Evolutionary conservation across 1,140 invertebrate genomes (phyloP).

Genomic region (Plutomurus gul): DNA sequence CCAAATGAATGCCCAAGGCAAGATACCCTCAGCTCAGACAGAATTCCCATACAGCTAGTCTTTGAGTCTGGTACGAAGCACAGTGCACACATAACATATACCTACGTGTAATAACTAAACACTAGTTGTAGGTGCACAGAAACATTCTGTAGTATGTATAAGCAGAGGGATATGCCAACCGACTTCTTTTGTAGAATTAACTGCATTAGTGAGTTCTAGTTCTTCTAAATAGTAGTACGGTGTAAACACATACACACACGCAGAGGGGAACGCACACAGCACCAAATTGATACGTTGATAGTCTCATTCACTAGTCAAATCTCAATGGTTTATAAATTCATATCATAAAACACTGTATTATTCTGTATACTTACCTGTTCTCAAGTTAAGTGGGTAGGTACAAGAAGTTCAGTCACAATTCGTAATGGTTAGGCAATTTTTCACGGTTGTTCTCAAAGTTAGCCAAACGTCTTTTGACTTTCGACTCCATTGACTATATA

Average conservation of each 20-base stretch:
- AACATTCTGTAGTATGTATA: neutral
- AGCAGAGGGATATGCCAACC: neutral
- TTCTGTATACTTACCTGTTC: neutral
- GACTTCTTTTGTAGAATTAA: neutral
- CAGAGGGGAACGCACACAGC: neutral
- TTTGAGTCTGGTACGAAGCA: neutral
- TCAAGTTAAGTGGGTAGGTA: neutral
- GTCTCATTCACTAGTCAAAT: neutral
- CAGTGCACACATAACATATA: neutral
- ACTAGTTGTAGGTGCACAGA: neutral
- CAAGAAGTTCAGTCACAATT: neutral
- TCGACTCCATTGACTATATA: neutral
- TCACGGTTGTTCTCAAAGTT: neutral
- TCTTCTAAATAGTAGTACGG: neutral
- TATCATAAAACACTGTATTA: neutral
- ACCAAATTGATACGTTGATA: no score
- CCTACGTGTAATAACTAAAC: neutral
- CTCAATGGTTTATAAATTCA: neutral
- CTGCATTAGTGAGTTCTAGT: neutral
- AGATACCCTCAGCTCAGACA: neutral
- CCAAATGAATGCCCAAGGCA: constrained; percentile 1
- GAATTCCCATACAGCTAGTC: neutral
- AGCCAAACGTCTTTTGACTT: neutral
- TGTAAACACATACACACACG: neutral
- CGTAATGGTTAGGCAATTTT: neutral